phyloP scores from a whole-genome alignment of 2,888 invertebrate species.

The Netelia melanura region DNA sequence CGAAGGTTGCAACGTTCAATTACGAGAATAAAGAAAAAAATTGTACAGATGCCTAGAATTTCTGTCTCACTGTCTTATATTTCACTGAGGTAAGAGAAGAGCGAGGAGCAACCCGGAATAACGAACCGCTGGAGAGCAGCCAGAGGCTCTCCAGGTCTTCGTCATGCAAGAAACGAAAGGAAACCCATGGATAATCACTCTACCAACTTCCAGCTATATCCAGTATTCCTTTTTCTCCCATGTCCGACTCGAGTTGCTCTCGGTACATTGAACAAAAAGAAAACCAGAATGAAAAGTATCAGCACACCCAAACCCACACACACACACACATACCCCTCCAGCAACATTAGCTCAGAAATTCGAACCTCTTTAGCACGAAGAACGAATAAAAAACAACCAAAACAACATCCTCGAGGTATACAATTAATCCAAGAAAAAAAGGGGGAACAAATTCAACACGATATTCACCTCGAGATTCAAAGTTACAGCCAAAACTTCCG shows the following conservation, averaged over 20 bases:
- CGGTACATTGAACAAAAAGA: conserved; percentile 14
- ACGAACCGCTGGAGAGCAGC: conserved; percentile 69
- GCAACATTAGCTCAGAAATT: conserved; percentile 41
- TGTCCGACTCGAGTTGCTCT: conserved; percentile 33
- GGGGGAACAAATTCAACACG: neutral
- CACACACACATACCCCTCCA: neutral
- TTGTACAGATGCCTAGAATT: conserved; percentile 47
- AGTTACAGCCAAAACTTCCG: conserved; percentile 47
- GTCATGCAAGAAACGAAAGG: conserved; percentile 59
- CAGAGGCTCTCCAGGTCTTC: conserved; percentile 60
- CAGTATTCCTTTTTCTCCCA: neutral
- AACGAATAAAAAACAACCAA: conserved; percentile 46
- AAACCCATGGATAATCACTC: conserved; percentile 59
- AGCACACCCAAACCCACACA: neutral
- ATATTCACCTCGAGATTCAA: conserved; percentile 50
- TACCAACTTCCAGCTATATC: conserved; percentile 20
- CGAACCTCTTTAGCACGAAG: conserved; percentile 35
- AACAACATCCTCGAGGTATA: conserved; percentile 40
- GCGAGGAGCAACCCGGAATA: conserved; percentile 52
- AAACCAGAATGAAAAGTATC: conserved; percentile 42
- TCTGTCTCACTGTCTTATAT: conserved; percentile 36
- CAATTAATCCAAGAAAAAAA: conserved; percentile 31
- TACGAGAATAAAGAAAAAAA: conserved; percentile 43
- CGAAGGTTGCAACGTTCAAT: conserved; percentile 66
- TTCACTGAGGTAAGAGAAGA: conserved; percentile 61